A percentile compares a stretch with the other conserved stretches of the same genome.
Conservation (phyloP, 2,797 vertebrate genomes). For the Spheniscus humboldti region DNA sequence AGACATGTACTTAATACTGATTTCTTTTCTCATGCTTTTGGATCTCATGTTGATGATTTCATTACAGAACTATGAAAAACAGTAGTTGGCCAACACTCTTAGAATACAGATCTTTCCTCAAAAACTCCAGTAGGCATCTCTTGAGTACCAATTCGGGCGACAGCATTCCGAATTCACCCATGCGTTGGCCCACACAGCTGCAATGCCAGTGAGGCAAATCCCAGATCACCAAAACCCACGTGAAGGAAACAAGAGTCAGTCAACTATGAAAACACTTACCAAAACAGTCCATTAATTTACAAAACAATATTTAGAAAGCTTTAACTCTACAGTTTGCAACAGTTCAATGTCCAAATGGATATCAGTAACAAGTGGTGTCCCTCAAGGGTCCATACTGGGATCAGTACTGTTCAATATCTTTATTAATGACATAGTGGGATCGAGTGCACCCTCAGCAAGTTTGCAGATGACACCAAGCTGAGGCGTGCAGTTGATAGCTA, state of each 20-base stretch:
- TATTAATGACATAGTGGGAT: not conserved
- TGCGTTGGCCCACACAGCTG: not conserved
- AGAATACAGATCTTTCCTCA: not conserved
- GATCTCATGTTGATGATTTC: not conserved
- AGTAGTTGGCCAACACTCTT: not conserved
- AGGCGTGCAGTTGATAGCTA: not conserved
- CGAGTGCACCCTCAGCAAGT: not conserved
- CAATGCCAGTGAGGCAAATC: not conserved
- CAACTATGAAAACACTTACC: not conserved
- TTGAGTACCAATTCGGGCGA: not conserved
- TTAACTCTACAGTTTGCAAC: too few relatives aligned
- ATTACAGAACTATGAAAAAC: not conserved
- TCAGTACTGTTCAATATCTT: not conserved
- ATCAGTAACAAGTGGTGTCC: not conserved
- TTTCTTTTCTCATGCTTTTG: not conserved
- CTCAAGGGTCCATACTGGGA: not conserved
- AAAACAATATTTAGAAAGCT: not conserved
- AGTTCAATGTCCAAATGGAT: not conserved
- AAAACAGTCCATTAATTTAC: not conserved
- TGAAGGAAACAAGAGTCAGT: not conserved
- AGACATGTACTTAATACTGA: not conserved
- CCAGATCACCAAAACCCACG: fast-evolving
- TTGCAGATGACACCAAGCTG: not conserved
- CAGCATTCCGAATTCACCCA: not conserved
- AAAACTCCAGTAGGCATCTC: not conserved